A percentile compares a stretch with the other conserved stretches of the same genome.
Conservation (phyloP, 2,888 invertebrate species). For the Andrena hattorfiana region DNA sequence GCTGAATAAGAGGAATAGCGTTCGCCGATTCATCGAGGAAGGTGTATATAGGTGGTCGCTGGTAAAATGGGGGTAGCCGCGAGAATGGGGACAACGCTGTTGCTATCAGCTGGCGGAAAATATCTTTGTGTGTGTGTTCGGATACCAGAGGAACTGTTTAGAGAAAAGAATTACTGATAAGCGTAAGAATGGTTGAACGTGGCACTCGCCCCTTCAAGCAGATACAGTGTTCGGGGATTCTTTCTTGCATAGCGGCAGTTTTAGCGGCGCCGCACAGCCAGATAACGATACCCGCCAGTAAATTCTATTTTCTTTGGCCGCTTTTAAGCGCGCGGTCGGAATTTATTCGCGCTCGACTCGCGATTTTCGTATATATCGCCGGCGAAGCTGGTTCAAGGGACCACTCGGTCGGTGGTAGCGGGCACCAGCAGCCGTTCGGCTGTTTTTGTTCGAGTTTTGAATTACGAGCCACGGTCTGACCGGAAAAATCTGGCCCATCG, state of each 20-base stretch:
- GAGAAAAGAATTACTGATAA: conserved; percentile 53
- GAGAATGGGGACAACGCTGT: conserved; percentile 22
- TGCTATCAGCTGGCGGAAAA: conserved; percentile 29
- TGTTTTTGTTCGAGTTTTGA: conserved; percentile 22
- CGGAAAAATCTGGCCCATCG: conserved; percentile 28
- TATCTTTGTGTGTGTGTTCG: conserved; percentile 21
- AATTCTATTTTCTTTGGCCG: conserved; percentile 49
- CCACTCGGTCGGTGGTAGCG: background rate
- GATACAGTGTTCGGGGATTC: conserved; percentile 34
- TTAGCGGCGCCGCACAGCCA: conserved; percentile 6
- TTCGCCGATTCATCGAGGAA: conserved; percentile 29
- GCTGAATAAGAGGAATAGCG: conserved; percentile 45
- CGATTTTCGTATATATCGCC: background rate
- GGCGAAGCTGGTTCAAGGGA: background rate
- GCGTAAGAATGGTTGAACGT: conserved; percentile 44
- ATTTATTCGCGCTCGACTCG: conserved; percentile 29
- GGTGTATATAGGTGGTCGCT: background rate
- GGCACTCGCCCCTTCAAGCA: background rate
- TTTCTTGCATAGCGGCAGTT: conserved; percentile 39
- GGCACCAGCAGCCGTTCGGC: background rate
- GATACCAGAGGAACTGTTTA: conserved; percentile 31
- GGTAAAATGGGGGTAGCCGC: background rate
- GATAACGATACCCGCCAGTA: conserved; percentile 45
- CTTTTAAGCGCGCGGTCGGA: conserved; percentile 27
- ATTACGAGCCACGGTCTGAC: background rate